Percentiles rank a stretch among this genome's conserved stretches.
Evolutionary conservation across 2,797 vertebrate genomes (phyloP).

Genomic region (Pristis pectinata): DNA sequence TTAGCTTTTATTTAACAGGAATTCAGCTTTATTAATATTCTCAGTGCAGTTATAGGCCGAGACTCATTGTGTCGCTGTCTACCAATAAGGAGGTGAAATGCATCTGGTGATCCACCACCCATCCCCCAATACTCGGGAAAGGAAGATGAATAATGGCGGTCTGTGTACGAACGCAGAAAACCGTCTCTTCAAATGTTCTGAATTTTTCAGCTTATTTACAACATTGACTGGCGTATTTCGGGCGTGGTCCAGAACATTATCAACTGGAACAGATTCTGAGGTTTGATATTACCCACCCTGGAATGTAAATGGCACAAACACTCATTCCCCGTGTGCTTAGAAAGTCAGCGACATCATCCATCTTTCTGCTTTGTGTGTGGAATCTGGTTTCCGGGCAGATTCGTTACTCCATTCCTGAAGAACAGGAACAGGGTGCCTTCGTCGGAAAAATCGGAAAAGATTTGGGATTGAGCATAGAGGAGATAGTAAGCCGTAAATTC

Average conservation of each 20-base stretch:
- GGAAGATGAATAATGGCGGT: not conserved
- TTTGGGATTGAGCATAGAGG: conserved; percentile 41
- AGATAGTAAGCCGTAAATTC: conserved; percentile 46
- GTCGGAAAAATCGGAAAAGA: conserved; percentile 43
- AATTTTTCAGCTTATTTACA: not conserved
- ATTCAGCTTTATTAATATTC: not conserved
- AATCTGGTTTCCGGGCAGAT: conserved; percentile 39
- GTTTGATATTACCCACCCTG: not conserved
- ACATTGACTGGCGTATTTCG: not conserved
- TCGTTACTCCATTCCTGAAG: conserved; percentile 42
- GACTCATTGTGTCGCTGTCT: conserved; percentile 40
- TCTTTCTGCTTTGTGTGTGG: conserved; percentile 17
- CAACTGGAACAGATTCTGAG: not conserved
- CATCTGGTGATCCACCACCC: conserved; percentile 25
- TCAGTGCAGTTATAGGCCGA: conserved; percentile 24
- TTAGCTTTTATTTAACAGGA: not conserved
- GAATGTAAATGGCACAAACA: not conserved
- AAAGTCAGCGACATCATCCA: conserved; percentile 1
- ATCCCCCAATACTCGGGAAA: not conserved
- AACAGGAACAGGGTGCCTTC: conserved; percentile 41
- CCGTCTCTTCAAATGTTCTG: not conserved
- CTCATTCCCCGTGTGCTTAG: not conserved
- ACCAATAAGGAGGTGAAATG: conserved; percentile 36
- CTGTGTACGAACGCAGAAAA: not conserved
- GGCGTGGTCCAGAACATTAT: not conserved